Evolutionary conservation across 2,797 vertebrate species (phyloP).

Genomic region (Halcyon leucocephala): DNA sequence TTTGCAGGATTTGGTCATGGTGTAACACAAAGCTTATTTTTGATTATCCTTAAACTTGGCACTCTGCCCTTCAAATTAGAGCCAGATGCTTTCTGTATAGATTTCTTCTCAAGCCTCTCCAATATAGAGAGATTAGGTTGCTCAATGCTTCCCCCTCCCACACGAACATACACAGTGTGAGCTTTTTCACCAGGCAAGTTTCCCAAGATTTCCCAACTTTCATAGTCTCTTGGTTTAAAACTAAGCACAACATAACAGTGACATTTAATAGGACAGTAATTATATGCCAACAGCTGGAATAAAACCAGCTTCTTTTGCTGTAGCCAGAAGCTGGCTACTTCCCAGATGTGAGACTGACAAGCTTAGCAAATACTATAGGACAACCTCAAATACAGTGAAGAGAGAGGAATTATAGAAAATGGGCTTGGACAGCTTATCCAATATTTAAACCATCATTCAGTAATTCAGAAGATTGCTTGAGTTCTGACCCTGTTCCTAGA

Average conservation of each 20-base stretch:
- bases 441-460: conserved; percentile 8
- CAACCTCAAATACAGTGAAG: not conserved
- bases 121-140: not conserved
- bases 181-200: not conserved
- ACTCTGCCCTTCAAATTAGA: not conserved
- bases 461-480: not conserved
- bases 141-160: not conserved
- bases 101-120: not conserved
- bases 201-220: conserved; percentile 42
- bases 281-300: conserved; percentile 64
- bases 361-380: conserved; percentile 53
- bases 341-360: conserved; percentile 39
- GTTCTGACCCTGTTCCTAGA: not conserved
- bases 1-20: not conserved
- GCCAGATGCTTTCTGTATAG: not conserved
- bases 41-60: not conserved
- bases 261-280: conserved; percentile 53
- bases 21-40: not conserved
- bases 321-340: conserved; percentile 22
- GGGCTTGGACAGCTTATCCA: not conserved
- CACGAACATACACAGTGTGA: not conserved
- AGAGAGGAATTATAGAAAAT: conserved; percentile 36
- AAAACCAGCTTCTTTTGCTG: conserved; percentile 34
- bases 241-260: conserved; percentile 34
- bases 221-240: conserved; percentile 53